Conservation (phyloP, 2,797 vertebrate genomes). For the Argyrosomus regius region DNA sequence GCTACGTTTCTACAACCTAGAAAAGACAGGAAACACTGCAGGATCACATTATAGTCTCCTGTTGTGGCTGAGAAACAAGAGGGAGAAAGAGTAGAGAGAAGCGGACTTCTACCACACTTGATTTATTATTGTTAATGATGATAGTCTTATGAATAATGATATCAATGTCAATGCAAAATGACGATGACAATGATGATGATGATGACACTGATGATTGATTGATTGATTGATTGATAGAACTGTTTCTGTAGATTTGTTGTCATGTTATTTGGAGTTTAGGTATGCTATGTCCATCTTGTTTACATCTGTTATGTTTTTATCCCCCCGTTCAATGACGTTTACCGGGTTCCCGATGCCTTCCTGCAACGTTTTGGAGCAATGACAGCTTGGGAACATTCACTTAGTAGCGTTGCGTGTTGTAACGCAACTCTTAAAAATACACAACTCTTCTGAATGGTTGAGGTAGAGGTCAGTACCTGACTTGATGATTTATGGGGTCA, state of each 20-base stretch:
- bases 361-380: conserved; percentile 57
- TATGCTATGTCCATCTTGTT: conserved; percentile 82
- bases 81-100: conserved; percentile 68
- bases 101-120: conserved; percentile 74
- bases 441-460: conserved; percentile 54
- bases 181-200: conserved; percentile 76
- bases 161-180: conserved; percentile 80
- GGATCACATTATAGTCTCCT: conserved; percentile 38
- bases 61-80: conserved; percentile 52
- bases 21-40: conserved; percentile 27
- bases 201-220: conserved; percentile 59
- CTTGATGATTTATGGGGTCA: conserved; percentile 44
- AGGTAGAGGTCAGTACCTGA: conserved; percentile 51
- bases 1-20: conserved; percentile 32
- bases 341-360: conserved; percentile 71
- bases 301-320: conserved; percentile 69
- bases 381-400: conserved; percentile 52
- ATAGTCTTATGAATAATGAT: conserved; percentile 81
- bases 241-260: conserved; percentile 83
- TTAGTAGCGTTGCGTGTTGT: conserved; percentile 72
- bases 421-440: conserved; percentile 69
- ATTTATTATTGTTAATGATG: conserved; percentile 82
- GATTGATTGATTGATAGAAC: conserved; percentile 75
- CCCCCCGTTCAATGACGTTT: conserved; percentile 56
- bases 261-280: conserved; percentile 78